Conservation (phyloP, 2,888 invertebrate genomes). For the Peribatodes rhomboidaria region DNA sequence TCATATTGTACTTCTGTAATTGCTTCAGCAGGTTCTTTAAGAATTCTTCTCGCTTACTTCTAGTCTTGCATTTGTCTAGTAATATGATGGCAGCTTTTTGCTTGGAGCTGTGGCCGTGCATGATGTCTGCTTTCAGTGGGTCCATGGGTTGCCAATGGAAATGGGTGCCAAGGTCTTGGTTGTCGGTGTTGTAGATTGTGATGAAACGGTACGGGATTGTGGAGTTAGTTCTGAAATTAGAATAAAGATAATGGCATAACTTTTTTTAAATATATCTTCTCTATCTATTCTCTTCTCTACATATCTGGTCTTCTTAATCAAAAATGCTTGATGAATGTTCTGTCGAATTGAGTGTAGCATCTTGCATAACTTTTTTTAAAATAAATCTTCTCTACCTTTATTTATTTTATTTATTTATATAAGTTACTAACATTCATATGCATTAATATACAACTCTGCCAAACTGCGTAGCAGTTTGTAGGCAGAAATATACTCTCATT, state of each 20-base stretch:
- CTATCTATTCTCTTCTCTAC: too few relatives aligned
- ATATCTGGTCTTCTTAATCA: too few relatives aligned
- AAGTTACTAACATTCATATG: too few relatives aligned
- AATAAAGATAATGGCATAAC: neutral
- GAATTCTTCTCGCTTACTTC: slow-evolving; percentile 66
- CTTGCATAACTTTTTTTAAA: too few relatives aligned
- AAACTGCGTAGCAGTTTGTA: too few relatives aligned
- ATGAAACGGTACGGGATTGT: slow-evolving; percentile 66
- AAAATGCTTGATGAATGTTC: too few relatives aligned
- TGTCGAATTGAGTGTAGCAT: too few relatives aligned
- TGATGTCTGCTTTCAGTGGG: slow-evolving; percentile 50
- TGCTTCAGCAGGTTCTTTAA: slow-evolving; percentile 71
- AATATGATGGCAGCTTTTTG: slow-evolving; percentile 70
- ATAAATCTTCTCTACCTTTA: too few relatives aligned
- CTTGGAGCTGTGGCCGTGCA: slow-evolving; percentile 60
- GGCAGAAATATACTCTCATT: too few relatives aligned
- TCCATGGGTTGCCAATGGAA: slow-evolving; percentile 61
- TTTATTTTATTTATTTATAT: too few relatives aligned
- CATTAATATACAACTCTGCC: too few relatives aligned
- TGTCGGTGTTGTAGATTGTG: slow-evolving; percentile 56
- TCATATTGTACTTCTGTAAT: slow-evolving; percentile 69
- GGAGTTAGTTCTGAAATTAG: slow-evolving; percentile 50
- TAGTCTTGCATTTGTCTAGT: slow-evolving; percentile 67
- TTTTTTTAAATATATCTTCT: too few relatives aligned
- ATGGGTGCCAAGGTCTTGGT: slow-evolving; percentile 57